Percentiles rank a stretch among this genome's conserved stretches.
These are phyloP conservation scores for Astreopora myriophthalma DNA, from an alignment of 64 coral and sea anemone species.

Conservation along the genomic window DNA sequence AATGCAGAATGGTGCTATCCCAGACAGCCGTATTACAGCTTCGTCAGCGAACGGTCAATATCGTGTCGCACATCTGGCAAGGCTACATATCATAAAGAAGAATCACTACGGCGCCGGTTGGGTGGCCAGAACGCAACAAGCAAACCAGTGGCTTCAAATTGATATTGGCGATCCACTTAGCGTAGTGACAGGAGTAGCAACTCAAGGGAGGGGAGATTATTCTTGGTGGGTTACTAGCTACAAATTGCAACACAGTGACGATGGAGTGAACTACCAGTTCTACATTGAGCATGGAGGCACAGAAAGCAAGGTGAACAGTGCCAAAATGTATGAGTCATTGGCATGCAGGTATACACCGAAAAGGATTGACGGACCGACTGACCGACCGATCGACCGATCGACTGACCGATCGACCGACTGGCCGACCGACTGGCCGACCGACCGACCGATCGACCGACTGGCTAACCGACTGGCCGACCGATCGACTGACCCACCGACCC, in stretches of 20 bases:
- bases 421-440: too few species aligned
- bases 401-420: too few species aligned
- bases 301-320: not conserved
- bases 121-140: not conserved
- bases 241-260: not conserved
- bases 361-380: too few species aligned
- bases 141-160: slow-evolving; percentile 55
- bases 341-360: too few species aligned
- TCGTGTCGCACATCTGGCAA: not conserved
- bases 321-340: not conserved
- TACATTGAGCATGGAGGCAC: not conserved
- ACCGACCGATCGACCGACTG: too few species aligned
- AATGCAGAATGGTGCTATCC: slow-evolving; percentile 41
- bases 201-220: slow-evolving; percentile 31
- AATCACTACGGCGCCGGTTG: slow-evolving; percentile 1
- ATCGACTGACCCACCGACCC: too few species aligned
- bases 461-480: too few species aligned
- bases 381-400: too few species aligned
- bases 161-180: slow-evolving; percentile 2
- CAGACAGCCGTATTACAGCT: slow-evolving; percentile 48
- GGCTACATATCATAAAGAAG: slow-evolving; percentile 11
- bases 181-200: slow-evolving; percentile 38
- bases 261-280: not conserved
- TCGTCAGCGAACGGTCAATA: not conserved
- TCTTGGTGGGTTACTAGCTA: slow-evolving; percentile 29